Conservation (phyloP, 2,113 vertebrate species). For the Dicerorhinus sumatrensis region DNA sequence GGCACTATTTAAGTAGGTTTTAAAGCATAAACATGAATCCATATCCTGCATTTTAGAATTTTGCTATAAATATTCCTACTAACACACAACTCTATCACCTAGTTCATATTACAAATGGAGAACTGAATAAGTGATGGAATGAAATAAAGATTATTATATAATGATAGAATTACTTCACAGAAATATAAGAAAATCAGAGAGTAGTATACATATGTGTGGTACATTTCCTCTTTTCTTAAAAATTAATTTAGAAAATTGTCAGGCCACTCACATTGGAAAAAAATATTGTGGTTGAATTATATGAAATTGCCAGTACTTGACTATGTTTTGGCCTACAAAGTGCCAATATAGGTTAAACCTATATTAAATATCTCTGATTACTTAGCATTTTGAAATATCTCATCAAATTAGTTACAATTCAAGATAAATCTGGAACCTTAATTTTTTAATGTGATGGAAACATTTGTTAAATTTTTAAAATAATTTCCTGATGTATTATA, state of each 20-base stretch:
- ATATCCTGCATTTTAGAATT: not conserved
- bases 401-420: not conserved
- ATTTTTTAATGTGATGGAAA: not conserved
- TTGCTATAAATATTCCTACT: not conserved
- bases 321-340: not conserved
- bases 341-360: not conserved
- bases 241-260: not conserved
- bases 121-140: not conserved
- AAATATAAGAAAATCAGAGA: not conserved
- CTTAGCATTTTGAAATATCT: not conserved
- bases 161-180: not conserved
- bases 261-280: not conserved
- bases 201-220: not conserved
- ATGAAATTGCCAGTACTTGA: not conserved
- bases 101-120: not conserved
- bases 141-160: not conserved
- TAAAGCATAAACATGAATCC: not conserved
- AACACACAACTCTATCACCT: not conserved
- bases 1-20: not conserved
- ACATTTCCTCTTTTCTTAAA: constrained; percentile 7
- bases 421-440: not conserved
- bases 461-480: not conserved
- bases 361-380: not conserved
- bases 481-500: not conserved
- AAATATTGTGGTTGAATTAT: not conserved